phyloP scores from a whole-genome alignment of 2,797 vertebrate species.

The Dicrostonyx torquatus region DNA sequence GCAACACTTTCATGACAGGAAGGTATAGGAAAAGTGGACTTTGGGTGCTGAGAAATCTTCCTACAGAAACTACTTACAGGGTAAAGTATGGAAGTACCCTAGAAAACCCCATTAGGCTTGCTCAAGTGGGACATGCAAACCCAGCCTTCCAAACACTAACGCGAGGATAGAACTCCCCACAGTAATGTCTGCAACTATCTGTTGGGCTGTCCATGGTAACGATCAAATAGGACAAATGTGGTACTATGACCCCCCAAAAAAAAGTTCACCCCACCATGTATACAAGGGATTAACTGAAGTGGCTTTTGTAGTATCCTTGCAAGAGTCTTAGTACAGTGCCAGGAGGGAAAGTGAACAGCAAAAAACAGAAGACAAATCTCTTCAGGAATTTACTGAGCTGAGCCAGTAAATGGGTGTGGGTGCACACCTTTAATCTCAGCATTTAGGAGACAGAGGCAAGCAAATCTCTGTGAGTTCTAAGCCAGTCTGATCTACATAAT shows the following conservation, averaged over 20 bases:
- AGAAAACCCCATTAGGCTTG: not conserved
- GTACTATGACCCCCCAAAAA: not conserved
- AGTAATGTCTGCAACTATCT: not conserved
- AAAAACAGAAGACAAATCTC: not conserved
- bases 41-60: not conserved
- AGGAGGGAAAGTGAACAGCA: not conserved
- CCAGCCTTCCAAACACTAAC: not conserved
- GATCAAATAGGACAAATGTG: not conserved
- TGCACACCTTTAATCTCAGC: not conserved
- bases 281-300: not conserved
- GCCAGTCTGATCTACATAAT: not conserved
- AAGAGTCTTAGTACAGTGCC: not conserved
- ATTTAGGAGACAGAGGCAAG: not conserved
- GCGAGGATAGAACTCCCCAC: not conserved
- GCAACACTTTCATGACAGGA: not conserved
- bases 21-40: not conserved
- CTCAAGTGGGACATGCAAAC: not conserved
- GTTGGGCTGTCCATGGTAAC: not conserved
- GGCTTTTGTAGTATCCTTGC: not conserved
- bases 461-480: not conserved
- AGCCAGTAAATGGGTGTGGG: not conserved
- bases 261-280: too few species aligned
- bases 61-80: not conserved
- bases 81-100: not conserved
- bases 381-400: too few species aligned